Evolutionary conservation across 2,797 vertebrate genomes (phyloP).

Genomic region (Sebastes nivosus): DNA sequence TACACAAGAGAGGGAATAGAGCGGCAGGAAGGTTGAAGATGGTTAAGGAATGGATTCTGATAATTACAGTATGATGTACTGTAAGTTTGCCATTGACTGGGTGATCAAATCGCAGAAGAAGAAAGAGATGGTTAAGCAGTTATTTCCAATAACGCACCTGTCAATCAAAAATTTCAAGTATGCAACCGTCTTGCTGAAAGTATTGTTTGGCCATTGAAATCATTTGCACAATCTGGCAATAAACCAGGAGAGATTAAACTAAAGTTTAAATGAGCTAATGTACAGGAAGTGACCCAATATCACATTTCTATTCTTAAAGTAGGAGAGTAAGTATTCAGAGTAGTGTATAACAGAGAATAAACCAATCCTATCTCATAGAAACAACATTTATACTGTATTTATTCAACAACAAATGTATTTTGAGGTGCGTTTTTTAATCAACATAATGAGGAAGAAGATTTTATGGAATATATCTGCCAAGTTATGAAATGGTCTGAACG

Average conservation of each 20-base stretch:
- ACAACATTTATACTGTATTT: background rate
- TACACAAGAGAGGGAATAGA: background rate
- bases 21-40: background rate
- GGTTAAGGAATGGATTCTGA: background rate
- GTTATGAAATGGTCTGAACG: background rate
- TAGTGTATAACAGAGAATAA: background rate
- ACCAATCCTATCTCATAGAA: background rate
- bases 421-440: background rate
- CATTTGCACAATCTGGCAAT: background rate
- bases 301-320: background rate
- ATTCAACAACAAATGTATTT: background rate
- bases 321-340: background rate
- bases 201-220: background rate
- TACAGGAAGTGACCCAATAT: background rate
- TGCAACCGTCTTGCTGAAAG: background rate
- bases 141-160: background rate
- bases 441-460: background rate
- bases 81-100: background rate
- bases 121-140: background rate
- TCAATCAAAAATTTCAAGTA: background rate
- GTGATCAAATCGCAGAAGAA: background rate
- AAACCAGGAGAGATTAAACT: background rate
- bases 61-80: background rate
- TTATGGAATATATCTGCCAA: background rate
- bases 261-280: background rate